Conservation (phyloP, 2,888 invertebrate species). For the Noctua janthe region DNA sequence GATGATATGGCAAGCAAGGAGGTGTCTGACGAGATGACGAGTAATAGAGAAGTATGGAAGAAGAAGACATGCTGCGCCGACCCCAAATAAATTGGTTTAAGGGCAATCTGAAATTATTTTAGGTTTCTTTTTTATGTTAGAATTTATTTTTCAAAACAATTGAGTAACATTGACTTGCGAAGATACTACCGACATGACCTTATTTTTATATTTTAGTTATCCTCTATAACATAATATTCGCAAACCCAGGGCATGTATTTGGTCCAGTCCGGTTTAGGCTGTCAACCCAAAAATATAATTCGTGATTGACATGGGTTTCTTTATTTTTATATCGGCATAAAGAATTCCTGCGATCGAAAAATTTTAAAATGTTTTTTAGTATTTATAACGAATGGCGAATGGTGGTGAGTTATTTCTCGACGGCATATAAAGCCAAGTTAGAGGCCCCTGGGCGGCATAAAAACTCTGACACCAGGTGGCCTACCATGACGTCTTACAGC, state of each 20-base stretch:
- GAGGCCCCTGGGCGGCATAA: no score
- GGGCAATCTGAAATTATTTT: no score
- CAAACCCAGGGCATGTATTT: slow-evolving; percentile 4
- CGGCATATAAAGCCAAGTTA: no score
- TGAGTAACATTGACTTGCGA: background rate
- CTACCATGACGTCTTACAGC: no score
- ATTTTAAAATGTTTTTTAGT: slow-evolving; percentile 10
- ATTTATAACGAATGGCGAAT: background rate
- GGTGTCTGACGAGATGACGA: no score
- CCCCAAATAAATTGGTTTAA: no score
- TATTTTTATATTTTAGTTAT: slow-evolving; percentile 17
- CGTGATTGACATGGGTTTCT: slow-evolving; percentile 58
- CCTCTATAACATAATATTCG: background rate
- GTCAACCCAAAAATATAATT: slow-evolving; percentile 49
- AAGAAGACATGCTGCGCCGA: no score
- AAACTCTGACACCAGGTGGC: no score
- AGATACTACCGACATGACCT: background rate
- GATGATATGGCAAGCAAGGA: no score
- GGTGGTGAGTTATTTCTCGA: no score
- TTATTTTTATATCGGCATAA: slow-evolving; percentile 43
- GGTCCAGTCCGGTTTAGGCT: slow-evolving; percentile 40
- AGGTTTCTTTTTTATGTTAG: no score
- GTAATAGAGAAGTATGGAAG: no score
- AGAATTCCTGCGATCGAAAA: background rate
- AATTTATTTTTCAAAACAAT: background rate